Conservation (phyloP, 2,888 invertebrate genomes). For the Archaeoteleia sp. region DNA sequence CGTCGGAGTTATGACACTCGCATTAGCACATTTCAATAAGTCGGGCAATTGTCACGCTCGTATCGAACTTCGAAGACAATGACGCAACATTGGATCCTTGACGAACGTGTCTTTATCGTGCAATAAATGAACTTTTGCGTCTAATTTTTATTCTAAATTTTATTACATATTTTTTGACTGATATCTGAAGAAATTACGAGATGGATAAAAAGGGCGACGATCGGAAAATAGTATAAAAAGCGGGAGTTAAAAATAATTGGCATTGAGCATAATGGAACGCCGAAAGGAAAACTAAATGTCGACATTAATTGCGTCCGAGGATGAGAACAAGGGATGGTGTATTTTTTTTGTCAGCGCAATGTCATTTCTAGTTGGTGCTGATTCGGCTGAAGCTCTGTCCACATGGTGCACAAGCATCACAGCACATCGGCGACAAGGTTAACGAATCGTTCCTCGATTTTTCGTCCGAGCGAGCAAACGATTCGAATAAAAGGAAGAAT, state of each 20-base stretch:
- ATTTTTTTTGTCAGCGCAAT: constrained; percentile 46
- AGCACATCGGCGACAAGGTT: constrained; percentile 45
- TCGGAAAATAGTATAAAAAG: constrained; percentile 15
- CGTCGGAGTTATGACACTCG: neutral
- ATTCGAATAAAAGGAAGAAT: constrained; percentile 47
- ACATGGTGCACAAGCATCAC: constrained; percentile 40
- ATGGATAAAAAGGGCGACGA: constrained; percentile 10
- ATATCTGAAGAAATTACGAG: too few relatives aligned
- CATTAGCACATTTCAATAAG: too few relatives aligned
- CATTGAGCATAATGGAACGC: neutral
- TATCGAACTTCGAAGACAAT: too few relatives aligned
- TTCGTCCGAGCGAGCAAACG: constrained; percentile 39
- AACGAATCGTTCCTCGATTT: constrained; percentile 57
- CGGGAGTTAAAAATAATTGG: constrained; percentile 25
- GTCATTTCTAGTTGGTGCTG: constrained; percentile 61
- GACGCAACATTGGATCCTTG: too few relatives aligned
- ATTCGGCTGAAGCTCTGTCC: constrained; percentile 58
- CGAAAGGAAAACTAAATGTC: constrained; percentile 32
- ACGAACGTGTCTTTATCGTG: too few relatives aligned
- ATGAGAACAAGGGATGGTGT: constrained; percentile 32
- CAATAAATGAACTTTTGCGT: too few relatives aligned
- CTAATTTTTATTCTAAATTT: too few relatives aligned
- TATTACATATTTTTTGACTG: too few relatives aligned
- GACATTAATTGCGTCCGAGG: constrained; percentile 43
- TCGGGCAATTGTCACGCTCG: too few relatives aligned